These are phyloP conservation scores for Cryptoprocta ferox DNA, from an alignment of 2,797 vertebrate species.

Conservation along the genomic window DNA sequence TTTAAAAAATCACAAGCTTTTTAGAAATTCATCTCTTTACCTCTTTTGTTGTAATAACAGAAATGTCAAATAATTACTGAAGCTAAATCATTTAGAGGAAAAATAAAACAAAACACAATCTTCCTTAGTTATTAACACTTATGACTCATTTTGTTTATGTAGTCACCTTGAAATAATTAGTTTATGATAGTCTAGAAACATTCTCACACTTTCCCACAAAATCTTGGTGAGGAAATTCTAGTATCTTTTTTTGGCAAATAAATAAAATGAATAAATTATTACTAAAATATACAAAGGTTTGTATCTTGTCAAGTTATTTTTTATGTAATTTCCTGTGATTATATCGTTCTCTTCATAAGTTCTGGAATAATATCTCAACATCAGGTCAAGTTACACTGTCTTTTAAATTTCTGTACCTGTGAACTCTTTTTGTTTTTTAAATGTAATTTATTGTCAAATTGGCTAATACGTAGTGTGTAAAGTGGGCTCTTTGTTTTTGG, in stretches of 20 bases:
- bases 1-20: not conserved
- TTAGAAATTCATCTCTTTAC: not conserved
- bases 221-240: not conserved
- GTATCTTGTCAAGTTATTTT: not conserved
- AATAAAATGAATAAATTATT: not conserved
- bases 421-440: not conserved
- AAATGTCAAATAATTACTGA: not conserved
- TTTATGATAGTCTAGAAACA: not conserved
- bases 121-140: not conserved
- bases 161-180: not conserved
- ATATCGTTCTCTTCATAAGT: not conserved
- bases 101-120: not conserved
- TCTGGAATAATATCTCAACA: not conserved
- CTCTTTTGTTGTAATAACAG: not conserved
- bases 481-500: no score
- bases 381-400: not conserved
- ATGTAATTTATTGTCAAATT: no score
- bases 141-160: not conserved
- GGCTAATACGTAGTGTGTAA: no score
- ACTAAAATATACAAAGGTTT: not conserved
- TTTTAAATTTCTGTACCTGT: not conserved
- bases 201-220: not conserved
- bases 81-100: not conserved
- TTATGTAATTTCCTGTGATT: not conserved
- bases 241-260: not conserved